Percentiles rank a stretch among this genome's conserved stretches.
phyloP scores from a whole-genome alignment of 2,888 invertebrate genomes.

The Xanthorhoe designata region DNA sequence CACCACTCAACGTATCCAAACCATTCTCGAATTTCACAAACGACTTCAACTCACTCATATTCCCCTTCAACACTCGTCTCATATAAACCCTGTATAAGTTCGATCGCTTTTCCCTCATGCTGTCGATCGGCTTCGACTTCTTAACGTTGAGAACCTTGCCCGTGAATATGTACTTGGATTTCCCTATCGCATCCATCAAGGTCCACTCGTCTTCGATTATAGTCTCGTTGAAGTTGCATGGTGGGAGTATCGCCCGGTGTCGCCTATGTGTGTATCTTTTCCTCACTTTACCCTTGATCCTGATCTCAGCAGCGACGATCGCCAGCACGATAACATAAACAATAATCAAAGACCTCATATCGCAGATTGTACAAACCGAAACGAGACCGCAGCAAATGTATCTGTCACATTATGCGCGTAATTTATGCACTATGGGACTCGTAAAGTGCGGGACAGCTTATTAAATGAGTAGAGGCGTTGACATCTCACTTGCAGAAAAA shows the following conservation, averaged over 20 bases:
- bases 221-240: slow-evolving; percentile 81
- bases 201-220: slow-evolving; percentile 82
- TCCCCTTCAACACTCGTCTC: slow-evolving; percentile 79
- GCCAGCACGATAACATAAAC: slow-evolving; percentile 76
- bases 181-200: slow-evolving; percentile 80
- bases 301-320: slow-evolving; percentile 76
- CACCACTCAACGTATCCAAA: slow-evolving; percentile 69
- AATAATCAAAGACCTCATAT: slow-evolving; percentile 77
- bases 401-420: slow-evolving; percentile 80
- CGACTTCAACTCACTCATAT: slow-evolving; percentile 68
- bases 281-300: slow-evolving; percentile 80
- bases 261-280: slow-evolving; percentile 76
- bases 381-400: slow-evolving; percentile 71
- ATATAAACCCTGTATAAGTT: slow-evolving; percentile 79
- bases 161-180: slow-evolving; percentile 82
- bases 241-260: slow-evolving; percentile 74
- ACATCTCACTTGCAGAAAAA: slow-evolving; percentile 78
- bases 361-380: slow-evolving; percentile 71
- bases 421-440: slow-evolving; percentile 73
- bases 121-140: slow-evolving; percentile 68
- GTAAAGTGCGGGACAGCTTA: slow-evolving; percentile 70
- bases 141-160: slow-evolving; percentile 80
- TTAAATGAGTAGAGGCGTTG: slow-evolving; percentile 70
- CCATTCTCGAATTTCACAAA: slow-evolving; percentile 70
- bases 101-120: slow-evolving; percentile 62